These are phyloP conservation scores for Silvanus unidentatus DNA, from an alignment of 2,888 invertebrate species.

Conservation along the genomic window DNA sequence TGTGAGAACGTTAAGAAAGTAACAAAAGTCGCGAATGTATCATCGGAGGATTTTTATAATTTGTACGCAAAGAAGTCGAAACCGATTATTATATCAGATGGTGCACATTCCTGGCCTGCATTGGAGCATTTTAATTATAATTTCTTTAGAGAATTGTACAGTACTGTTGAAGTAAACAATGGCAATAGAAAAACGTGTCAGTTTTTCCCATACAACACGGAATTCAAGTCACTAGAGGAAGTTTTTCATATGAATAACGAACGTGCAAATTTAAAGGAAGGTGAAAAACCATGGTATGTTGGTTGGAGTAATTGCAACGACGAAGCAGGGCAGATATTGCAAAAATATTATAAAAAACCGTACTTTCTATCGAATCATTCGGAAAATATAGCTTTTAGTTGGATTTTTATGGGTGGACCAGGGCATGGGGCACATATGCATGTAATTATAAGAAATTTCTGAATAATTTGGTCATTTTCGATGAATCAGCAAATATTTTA, in stretches of 20 bases:
- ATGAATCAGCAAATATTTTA: slow-evolving; percentile 40
- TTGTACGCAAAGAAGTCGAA: slow-evolving; percentile 69
- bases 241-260: slow-evolving; percentile 74
- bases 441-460: slow-evolving; percentile 52
- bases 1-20: slow-evolving; percentile 62
- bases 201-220: slow-evolving; percentile 90
- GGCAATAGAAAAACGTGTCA: slow-evolving; percentile 61
- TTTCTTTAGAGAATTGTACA: slow-evolving; percentile 77
- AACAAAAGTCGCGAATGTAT: slow-evolving; percentile 60
- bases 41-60: slow-evolving; percentile 63
- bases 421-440: slow-evolving; percentile 95
- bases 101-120: slow-evolving; percentile 76
- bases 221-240: slow-evolving; percentile 69
- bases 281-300: slow-evolving; percentile 53
- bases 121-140: slow-evolving; percentile 57
- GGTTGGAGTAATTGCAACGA: slow-evolving; percentile 93
- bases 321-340: slow-evolving; percentile 67
- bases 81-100: slow-evolving; percentile 84
- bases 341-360: slow-evolving; percentile 74
- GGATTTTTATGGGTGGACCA: slow-evolving; percentile 96
- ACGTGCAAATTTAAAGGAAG: slow-evolving; percentile 16
- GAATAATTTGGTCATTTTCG: slow-evolving; percentile 2
- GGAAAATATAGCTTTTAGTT: slow-evolving; percentile 85
- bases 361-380: slow-evolving; percentile 84
- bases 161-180: slow-evolving; percentile 43